A percentile compares a stretch with the other conserved stretches of the same genome.
phyloP scores from a whole-genome alignment of 2,113 vertebrate genomes.

The Leiothrix lutea region DNA sequence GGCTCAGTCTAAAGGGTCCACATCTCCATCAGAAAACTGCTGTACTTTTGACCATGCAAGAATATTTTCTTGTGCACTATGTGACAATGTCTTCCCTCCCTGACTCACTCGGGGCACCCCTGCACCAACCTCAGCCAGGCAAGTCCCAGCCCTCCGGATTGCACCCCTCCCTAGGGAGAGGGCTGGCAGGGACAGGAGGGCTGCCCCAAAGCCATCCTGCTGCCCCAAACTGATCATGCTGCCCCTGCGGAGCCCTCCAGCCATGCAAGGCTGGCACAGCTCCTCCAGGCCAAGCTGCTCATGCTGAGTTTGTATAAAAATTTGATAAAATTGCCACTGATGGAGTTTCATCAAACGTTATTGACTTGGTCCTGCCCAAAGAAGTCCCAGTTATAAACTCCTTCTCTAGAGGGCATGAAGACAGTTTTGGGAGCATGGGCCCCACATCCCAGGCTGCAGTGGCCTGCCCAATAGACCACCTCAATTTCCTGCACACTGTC shows the following conservation, averaged over 20 bases:
- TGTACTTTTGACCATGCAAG: not conserved
- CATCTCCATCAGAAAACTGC: not conserved
- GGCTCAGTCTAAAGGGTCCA: not conserved
- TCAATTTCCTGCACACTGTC: not conserved
- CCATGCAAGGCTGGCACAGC: fast-evolving
- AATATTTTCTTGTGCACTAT: not conserved
- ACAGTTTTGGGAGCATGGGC: fast-evolving
- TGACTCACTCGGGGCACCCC: not conserved
- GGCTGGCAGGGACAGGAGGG: not conserved
- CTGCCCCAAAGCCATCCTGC: not conserved
- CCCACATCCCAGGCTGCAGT: not conserved
- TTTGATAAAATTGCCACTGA: not conserved
- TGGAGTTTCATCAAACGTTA: not conserved
- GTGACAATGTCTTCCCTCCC: not conserved
- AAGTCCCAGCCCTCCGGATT: not conserved
- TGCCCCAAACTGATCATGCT: fast-evolving
- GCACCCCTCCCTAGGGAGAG: not conserved
- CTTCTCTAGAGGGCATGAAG: not conserved
- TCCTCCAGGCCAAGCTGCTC: not conserved
- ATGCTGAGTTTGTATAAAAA: fast-evolving
- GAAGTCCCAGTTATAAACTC: not conserved
- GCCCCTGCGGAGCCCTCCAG: not conserved
- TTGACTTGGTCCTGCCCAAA: not conserved
- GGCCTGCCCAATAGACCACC: not conserved
- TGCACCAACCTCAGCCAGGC: not conserved